Evolutionary conservation across 1,140 invertebrate species (phyloP).

Genomic region (Bombus superbus): DNA sequence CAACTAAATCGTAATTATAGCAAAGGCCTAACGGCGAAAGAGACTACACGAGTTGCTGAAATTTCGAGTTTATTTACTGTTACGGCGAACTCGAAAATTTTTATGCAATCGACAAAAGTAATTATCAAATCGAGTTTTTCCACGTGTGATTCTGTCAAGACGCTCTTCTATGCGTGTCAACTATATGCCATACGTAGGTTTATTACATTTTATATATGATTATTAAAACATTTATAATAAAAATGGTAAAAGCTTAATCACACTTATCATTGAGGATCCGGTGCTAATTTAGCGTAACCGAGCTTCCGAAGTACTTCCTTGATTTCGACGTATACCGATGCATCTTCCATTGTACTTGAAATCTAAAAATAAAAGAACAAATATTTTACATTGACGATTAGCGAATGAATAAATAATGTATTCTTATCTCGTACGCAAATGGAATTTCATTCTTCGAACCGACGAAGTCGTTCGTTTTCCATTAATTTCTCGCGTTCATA

Average conservation of each 20-base stretch:
- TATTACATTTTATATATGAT: slow-evolving; percentile 49
- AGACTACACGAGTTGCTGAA: slow-evolving; percentile 9
- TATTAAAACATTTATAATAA: slow-evolving; percentile 41
- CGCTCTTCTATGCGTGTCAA: slow-evolving; percentile 2
- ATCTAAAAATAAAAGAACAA: slow-evolving; percentile 82
- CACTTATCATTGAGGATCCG: slow-evolving; percentile 84
- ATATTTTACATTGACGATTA: slow-evolving; percentile 4
- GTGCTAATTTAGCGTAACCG: slow-evolving; percentile 89
- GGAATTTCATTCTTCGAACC: neutral
- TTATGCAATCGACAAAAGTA: neutral
- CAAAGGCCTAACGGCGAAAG: neutral
- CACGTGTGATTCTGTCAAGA: neutral
- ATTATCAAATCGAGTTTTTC: neutral
- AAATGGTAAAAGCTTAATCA: slow-evolving; percentile 25
- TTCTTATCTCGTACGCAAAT: neutral
- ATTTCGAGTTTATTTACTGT: neutral
- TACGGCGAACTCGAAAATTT: neutral
- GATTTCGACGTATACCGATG: slow-evolving; percentile 90
- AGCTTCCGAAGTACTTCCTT: slow-evolving; percentile 88
- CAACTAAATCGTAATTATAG: neutral
- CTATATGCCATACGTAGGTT: slow-evolving; percentile 31
- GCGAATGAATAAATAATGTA: slow-evolving; percentile 9
- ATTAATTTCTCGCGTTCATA: neutral
- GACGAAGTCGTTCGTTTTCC: neutral
- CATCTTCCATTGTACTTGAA: slow-evolving; percentile 94